Evolutionary conservation across 2,797 vertebrate species (phyloP).

Genomic region (Echeneis naucrates): DNA sequence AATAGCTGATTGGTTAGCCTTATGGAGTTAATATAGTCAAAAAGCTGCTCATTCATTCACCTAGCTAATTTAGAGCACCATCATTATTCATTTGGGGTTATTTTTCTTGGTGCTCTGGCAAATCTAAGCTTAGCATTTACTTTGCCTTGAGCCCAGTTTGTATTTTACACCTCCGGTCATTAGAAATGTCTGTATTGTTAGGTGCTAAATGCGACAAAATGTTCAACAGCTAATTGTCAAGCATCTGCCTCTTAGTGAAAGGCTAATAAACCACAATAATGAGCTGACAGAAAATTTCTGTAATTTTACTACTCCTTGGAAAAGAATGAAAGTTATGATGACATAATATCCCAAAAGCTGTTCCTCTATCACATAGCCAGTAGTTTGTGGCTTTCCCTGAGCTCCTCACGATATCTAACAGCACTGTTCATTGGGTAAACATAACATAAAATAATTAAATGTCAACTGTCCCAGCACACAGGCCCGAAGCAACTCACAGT

Average conservation of each 20-base stretch:
- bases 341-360: neutral
- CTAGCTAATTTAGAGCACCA: too few relatives aligned
- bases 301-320: neutral
- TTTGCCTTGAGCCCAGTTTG: too few relatives aligned
- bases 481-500: neutral
- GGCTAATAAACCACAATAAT: neutral
- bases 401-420: neutral
- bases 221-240: neutral
- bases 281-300: neutral
- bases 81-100: too few relatives aligned
- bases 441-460: conserved; percentile 17
- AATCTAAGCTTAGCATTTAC: too few relatives aligned
- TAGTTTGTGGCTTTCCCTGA: neutral
- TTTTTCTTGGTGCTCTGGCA: too few relatives aligned
- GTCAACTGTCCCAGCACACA: neutral
- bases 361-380: neutral
- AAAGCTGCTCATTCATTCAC: neutral
- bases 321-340: neutral
- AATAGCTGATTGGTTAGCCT: neutral
- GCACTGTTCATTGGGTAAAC: neutral
- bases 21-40: neutral
- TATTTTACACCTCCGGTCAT: neutral
- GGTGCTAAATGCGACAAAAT: neutral
- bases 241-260: neutral
- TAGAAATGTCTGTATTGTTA: neutral